Base-by-base conservation (phyloP, 2,888 invertebrate species). In the Lamellibrachia columna region DNA sequence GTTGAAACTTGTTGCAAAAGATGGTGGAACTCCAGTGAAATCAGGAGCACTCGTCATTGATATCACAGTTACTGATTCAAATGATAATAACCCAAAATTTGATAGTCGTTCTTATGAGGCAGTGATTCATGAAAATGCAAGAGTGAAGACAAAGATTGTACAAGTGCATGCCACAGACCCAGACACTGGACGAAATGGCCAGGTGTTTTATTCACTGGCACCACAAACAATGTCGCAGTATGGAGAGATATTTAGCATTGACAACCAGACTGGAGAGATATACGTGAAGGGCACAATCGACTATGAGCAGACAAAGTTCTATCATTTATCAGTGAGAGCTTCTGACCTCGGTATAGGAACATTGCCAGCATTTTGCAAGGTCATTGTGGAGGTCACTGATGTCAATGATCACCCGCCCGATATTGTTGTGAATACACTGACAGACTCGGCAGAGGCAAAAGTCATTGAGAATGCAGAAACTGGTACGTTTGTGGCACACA, bases 11-110 rank as follows among this genome's bases (percentile, higher is more conserved):
- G 98, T 99, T 95, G 99, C 99, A 15, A 99, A 98, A 3, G 99
- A 99, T 96, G 98, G 98, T 96, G 99, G 99, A 60, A 98, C 98
- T 94, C 99, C 99, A 7, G 99, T 99, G 96, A 97, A 98, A 97
- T 98, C 98, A 52, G 99, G 99, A 90, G 98, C 98, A 22, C 98
- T 99, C 4, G 93, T 94, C 7, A 94, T 95, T 97, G 98, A 93
- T 92, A 93, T 95, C 28, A 94, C 91, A 28, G 94, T 95, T 28
- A 94, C 98, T 40, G 98, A 98, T 1, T 98, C 99, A 0, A 97
- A 98, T 94, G 99, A 99, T 97, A 98, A 99, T 96, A 98, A 98
- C 0, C 98, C 98, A 93, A 75, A 75, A 75, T 75, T 75, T 75
- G 75, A 75, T 22, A 75, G 75, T n/a, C 75, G n/a, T 22, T 75